A percentile compares a stretch with the other conserved stretches of the same genome.
These are phyloP conservation scores for Gephyroberyx darwinii DNA, from an alignment of 2,797 vertebrate species.

Conservation along the genomic window DNA sequence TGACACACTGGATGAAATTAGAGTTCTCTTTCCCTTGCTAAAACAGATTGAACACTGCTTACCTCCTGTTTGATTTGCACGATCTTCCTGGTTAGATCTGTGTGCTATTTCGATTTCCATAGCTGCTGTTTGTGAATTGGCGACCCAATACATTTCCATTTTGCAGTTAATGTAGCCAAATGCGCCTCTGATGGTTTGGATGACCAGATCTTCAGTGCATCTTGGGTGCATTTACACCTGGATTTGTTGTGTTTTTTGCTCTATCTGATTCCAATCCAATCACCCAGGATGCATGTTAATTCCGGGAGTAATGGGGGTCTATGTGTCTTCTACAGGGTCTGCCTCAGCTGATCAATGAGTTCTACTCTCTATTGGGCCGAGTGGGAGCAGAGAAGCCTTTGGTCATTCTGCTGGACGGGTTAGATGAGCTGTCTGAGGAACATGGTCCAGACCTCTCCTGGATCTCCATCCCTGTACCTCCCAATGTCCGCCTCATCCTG, in stretches of 20 bases:
- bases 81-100: no score
- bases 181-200: no score
- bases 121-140: no score
- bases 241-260: neutral
- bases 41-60: no score
- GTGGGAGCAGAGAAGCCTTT: constrained; percentile 60
- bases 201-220: no score
- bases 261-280: neutral
- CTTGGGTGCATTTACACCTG: no score
- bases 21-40: no score
- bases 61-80: no score
- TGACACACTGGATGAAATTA: no score
- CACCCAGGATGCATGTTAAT: neutral
- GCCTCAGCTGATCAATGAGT: constrained; percentile 73
- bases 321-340: constrained; percentile 57
- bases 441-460: constrained; percentile 73
- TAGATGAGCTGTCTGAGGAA: constrained; percentile 77
- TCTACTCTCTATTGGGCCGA: constrained; percentile 71
- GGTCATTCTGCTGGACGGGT: constrained; percentile 74
- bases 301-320: neutral
- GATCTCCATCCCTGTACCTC: constrained; percentile 67
- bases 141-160: no score
- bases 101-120: no score
- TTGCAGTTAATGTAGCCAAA: no score
- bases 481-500: constrained; percentile 70